Conservation (phyloP, 1,140 invertebrate species). For the Leptinotarsa lineolata region DNA sequence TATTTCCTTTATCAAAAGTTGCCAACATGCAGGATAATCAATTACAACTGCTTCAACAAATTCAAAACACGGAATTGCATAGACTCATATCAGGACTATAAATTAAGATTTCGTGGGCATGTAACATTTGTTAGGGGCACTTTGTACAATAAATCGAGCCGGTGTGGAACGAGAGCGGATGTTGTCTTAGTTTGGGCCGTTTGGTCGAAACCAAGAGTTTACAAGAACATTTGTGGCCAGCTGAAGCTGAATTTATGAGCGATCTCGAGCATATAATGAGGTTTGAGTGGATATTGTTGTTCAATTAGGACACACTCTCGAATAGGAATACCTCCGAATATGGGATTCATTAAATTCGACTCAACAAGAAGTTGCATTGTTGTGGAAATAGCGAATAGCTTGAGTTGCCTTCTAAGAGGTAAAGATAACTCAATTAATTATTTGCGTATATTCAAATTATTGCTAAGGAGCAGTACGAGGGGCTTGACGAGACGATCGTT, state of each 20-base stretch:
- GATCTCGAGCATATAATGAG: slow-evolving; percentile 10
- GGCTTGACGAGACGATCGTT: too few species aligned
- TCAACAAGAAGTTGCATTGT: slow-evolving; percentile 3
- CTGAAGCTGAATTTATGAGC: slow-evolving; percentile 18
- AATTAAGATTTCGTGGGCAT: slow-evolving; percentile 4
- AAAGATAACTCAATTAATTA: background rate
- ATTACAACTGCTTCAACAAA: slow-evolving; percentile 3
- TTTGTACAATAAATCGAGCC: background rate
- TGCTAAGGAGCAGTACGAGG: background rate
- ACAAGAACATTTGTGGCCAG: slow-evolving; percentile 16
- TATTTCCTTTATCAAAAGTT: background rate
- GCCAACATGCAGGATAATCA: background rate
- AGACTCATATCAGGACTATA: background rate
- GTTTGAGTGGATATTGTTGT: slow-evolving; percentile 23
- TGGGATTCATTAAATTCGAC: slow-evolving; percentile 21
- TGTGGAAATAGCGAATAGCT: background rate
- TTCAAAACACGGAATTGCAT: slow-evolving; percentile 8
- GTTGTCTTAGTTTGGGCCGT: slow-evolving; percentile 19
- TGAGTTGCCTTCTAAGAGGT: background rate
- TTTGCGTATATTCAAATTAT: background rate
- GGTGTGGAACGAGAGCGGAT: slow-evolving; percentile 10
- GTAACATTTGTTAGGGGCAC: slow-evolving; percentile 18
- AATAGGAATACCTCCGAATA: slow-evolving; percentile 5
- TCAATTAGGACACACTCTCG: slow-evolving; percentile 13
- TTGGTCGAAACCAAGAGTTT: background rate